Evolutionary conservation across 2,888 invertebrate species (phyloP), one percentile per base, ranked within the genome.

Genomic region (Timema podura): DNA sequence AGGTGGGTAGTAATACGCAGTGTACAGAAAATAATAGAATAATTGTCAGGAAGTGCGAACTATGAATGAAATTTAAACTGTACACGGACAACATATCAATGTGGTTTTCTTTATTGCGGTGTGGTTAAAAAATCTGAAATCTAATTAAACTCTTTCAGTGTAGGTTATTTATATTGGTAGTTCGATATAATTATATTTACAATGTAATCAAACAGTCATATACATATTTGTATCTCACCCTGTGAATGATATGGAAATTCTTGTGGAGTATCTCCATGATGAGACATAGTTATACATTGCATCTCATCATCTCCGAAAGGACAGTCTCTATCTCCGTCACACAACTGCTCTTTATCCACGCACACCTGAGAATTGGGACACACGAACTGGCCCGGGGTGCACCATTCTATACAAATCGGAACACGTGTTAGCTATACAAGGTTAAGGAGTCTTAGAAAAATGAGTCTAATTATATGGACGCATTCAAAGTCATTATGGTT

Each of bases 251-350:
- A 89, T 13, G 86, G 84, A 75, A 87, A 83, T 15, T 86, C 84
- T 77, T 86, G 85, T 67, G 87, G 87, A 72, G 83, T 81, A 70
- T 84, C 82, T 57, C 85, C 77, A 74, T 84, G 83, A 68, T 86
- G 84, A 2, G 87, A 86, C 64, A 90, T 83, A 16, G 88, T 87
- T 7, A 90, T 89, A 76, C 92, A 92, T 74, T 89, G 88, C 74
- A 87, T 87, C 77, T 92, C 92, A 77, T 92, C 92, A 76, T 91
- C 91, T 0, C 89, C 90, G 47, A 86, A 83, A 0, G 90, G 90
- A 78, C 91, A 92, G 76, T 91, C 90, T 6, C 85, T 84, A 44
- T 82, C 80, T 0, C 91, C 91, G 76, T 92, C 90, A 79, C 92
- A 92, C 45, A 92, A 88, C 75, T 84, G 85, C 0, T 79, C 80